Evolutionary conservation across 2,797 vertebrate species (phyloP).

Genomic region (Percopsis omiscomaycus): DNA sequence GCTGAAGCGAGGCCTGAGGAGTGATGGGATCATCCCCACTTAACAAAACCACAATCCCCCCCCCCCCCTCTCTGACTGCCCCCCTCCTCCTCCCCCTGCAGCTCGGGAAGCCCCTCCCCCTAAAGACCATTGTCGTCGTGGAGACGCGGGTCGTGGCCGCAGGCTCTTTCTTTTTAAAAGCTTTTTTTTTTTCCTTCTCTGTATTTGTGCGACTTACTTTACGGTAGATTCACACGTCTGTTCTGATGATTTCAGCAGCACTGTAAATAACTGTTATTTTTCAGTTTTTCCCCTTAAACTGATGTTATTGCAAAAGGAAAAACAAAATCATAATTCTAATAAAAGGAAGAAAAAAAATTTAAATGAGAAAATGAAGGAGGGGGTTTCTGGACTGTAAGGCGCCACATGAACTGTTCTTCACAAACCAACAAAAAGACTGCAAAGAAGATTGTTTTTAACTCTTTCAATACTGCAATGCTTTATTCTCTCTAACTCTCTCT

Average conservation of each 20-base stretch:
- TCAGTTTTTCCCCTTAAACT: constrained; percentile 72
- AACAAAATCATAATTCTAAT: constrained; percentile 83
- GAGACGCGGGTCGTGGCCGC: constrained; percentile 84
- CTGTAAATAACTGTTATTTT: constrained; percentile 89
- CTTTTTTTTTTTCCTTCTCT: constrained; percentile 69
- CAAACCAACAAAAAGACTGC: constrained; percentile 57
- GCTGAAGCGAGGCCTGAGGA: constrained; percentile 96
- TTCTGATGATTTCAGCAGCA: constrained; percentile 98
- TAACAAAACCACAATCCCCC: constrained; percentile 75
- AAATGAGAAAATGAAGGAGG: constrained; percentile 71
- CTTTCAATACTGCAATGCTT: constrained; percentile 58
- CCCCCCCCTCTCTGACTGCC: constrained; percentile 15
- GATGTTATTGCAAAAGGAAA: constrained; percentile 82
- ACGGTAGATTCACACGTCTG: constrained; percentile 98
- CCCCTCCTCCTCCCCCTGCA: constrained; percentile 42
- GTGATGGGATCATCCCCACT: constrained; percentile 96
- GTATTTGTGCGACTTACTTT: constrained; percentile 97
- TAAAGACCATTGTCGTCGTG: constrained; percentile 80
- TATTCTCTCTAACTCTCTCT: constrained; percentile 35
- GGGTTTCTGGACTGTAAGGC: constrained; percentile 86
- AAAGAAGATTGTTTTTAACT: constrained; percentile 81
- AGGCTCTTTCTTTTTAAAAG: constrained; percentile 50
- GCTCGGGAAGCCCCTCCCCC: constrained; percentile 73
- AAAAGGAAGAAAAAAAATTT: constrained; percentile 84
- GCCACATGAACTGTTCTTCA: constrained; percentile 80